phyloP scores from a whole-genome alignment of 2,113 vertebrate genomes.

The Phylloscopus trochilus region DNA sequence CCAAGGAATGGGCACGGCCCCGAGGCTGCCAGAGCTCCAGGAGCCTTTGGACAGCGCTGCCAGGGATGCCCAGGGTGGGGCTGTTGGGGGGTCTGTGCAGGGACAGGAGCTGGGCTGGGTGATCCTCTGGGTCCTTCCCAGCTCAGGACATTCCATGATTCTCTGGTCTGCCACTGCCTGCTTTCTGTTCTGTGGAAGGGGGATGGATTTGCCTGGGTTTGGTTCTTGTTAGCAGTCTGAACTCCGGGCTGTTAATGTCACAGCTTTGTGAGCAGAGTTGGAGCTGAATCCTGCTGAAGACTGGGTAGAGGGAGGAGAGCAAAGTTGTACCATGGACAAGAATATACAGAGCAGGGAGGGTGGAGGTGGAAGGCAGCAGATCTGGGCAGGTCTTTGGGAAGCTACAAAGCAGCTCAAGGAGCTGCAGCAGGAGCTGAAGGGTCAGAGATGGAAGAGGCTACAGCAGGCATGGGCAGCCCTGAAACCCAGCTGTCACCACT shows the following conservation, averaged over 20 bases:
- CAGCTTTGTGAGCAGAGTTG: background rate
- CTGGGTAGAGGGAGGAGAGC: background rate
- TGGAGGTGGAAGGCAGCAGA: background rate
- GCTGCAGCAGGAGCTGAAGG: background rate
- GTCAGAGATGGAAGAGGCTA: background rate
- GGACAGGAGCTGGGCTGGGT: rapidly evolving
- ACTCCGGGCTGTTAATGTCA: background rate
- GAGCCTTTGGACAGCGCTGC: background rate
- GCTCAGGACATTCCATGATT: rapidly evolving
- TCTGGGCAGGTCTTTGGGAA: background rate
- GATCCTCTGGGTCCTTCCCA: background rate
- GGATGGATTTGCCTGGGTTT: background rate
- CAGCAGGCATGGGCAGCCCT: background rate
- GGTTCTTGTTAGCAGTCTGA: background rate
- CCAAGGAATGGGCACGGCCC: background rate
- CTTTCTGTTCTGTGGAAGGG: background rate
- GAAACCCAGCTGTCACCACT: rapidly evolving
- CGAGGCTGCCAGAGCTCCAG: background rate
- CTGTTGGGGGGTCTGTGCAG: background rate
- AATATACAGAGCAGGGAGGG: background rate
- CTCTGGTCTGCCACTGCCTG: background rate
- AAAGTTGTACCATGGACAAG: background rate
- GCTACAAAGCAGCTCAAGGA: background rate
- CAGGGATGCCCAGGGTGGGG: background rate
- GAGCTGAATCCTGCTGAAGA: background rate